phyloP scores from a whole-genome alignment of 2,113 vertebrate species.

The Oxygymnocypris stewartii region DNA sequence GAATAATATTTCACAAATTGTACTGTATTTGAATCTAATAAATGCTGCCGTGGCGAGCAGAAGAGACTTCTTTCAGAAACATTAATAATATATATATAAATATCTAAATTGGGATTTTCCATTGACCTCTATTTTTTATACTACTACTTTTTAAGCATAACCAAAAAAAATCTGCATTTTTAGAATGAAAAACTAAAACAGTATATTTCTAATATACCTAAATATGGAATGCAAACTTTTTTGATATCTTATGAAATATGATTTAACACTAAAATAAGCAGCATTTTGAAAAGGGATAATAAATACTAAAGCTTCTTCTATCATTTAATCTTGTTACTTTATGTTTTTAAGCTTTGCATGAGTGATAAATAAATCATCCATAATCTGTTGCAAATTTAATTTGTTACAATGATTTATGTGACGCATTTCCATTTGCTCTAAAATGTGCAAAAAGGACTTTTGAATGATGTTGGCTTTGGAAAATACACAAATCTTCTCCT shows the following conservation, averaged over 20 bases:
- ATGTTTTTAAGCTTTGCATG: not conserved
- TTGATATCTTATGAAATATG: not conserved
- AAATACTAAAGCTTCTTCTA: not conserved
- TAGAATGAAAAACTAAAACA: too few relatives aligned
- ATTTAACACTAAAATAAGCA: not conserved
- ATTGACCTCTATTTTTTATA: too few relatives aligned
- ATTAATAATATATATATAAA: too few relatives aligned
- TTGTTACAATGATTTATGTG: conserved; percentile 10
- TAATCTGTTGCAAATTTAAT: not conserved
- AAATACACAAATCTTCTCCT: conserved; percentile 7
- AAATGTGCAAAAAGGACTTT: not conserved
- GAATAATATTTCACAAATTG: too few relatives aligned
- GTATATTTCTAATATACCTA: not conserved
- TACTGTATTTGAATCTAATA: too few relatives aligned
- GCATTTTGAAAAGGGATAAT: not conserved
- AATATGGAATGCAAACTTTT: not conserved
- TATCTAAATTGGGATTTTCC: too few relatives aligned
- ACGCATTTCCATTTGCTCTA: conserved; percentile 16
- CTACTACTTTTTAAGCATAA: too few relatives aligned
- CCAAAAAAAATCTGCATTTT: too few relatives aligned
- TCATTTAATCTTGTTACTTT: not conserved
- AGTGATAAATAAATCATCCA: not conserved
- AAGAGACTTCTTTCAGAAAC: too few relatives aligned
- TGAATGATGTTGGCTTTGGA: not conserved
- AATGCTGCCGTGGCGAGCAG: too few relatives aligned